A percentile compares a stretch with the other conserved stretches of the same genome.
Conservation (phyloP, 53 echinoderm and acorn worm genomes). For the Patiria pectinifera region DNA sequence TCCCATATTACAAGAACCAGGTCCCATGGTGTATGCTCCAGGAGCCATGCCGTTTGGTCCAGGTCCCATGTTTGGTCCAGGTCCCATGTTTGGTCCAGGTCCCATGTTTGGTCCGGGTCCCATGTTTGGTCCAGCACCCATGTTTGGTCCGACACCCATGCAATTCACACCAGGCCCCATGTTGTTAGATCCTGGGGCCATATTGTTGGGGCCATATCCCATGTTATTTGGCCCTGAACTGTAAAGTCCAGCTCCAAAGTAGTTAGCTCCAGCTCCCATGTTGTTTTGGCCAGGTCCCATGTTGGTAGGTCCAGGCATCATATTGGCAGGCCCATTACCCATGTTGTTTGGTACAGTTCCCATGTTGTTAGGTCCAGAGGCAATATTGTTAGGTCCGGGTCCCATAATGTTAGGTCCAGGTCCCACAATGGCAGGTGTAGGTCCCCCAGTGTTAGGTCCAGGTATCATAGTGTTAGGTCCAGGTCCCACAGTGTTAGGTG, state of each 20-base stretch:
- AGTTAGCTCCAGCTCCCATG: conserved; percentile 19
- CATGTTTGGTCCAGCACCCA: neutral
- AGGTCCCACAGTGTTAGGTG: neutral
- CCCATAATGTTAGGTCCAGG: conserved; percentile 7
- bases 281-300: neutral
- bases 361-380: conserved; percentile 3
- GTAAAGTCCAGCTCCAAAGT: conserved; percentile 6
- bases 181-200: conserved; percentile 17
- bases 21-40: neutral
- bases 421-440: neutral
- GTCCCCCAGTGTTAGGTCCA: conserved; percentile 19
- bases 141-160: neutral
- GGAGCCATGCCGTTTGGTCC: conserved; percentile 1
- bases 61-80: neutral
- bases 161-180: neutral
- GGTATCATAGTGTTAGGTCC: conserved; percentile 10
- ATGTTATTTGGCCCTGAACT: neutral
- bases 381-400: conserved; percentile 1
- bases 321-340: neutral
- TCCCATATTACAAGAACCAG: conserved; percentile 1
- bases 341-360: neutral
- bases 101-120: conserved; percentile 37
- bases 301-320: neutral
- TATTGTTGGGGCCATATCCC: neutral
- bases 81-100: conserved; percentile 7